A percentile compares a stretch with the other conserved stretches of the same genome.
phyloP scores from a whole-genome alignment of 2,888 invertebrate genomes.

The Spilosoma lubricipeda region DNA sequence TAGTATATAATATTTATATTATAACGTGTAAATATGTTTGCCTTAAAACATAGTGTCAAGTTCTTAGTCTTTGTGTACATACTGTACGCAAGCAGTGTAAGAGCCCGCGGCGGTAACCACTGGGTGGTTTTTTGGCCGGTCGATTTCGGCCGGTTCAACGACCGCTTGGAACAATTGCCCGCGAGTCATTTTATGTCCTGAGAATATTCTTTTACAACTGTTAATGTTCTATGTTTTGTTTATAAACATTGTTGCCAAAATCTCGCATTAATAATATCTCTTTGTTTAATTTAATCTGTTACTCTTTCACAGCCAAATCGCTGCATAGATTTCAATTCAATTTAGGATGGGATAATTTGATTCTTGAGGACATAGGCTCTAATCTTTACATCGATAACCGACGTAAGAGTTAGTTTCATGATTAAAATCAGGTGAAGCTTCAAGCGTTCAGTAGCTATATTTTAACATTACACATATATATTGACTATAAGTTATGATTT shows the following conservation, averaged over 20 bases:
- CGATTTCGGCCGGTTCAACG: constrained; percentile 64
- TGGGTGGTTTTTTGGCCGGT: constrained; percentile 68
- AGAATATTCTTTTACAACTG: constrained; percentile 47
- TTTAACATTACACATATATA: too few relatives aligned
- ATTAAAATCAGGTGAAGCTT: too few relatives aligned
- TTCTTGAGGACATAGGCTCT: too few relatives aligned
- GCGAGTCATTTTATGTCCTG: constrained; percentile 54
- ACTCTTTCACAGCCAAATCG: too few relatives aligned
- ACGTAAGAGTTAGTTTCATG: too few relatives aligned
- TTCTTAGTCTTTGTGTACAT: constrained; percentile 41
- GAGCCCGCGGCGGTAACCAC: constrained; percentile 56
- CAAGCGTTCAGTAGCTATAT: too few relatives aligned
- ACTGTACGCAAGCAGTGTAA: constrained; percentile 54
- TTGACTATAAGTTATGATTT: too few relatives aligned
- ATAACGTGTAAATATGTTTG: background rate
- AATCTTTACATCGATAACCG: too few relatives aligned
- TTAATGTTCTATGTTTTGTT: constrained; percentile 31
- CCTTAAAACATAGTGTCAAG: constrained; percentile 34
- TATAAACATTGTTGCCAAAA: constrained; percentile 32
- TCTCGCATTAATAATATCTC: constrained; percentile 5
- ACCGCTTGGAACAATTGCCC: constrained; percentile 70
- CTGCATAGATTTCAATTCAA: too few relatives aligned
- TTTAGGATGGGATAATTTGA: too few relatives aligned
- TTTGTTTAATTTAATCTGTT: background rate
- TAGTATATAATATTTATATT: too few relatives aligned